Evolutionary conservation across 1,140 invertebrate species (phyloP).

Genomic region (Caerostris darwini): DNA sequence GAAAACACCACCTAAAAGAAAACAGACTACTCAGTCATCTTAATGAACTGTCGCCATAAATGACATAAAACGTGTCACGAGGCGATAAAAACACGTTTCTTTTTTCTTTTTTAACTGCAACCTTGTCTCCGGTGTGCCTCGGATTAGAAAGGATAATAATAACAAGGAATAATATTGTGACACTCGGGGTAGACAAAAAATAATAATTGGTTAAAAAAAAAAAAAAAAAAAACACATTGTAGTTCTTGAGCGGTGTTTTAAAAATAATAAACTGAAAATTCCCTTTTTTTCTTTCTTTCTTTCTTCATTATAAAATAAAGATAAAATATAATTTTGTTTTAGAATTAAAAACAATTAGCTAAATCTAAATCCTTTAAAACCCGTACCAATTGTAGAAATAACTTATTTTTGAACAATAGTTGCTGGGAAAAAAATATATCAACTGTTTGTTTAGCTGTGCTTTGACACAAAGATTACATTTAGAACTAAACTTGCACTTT

Average conservation of each 20-base stretch:
- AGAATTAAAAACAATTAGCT: no score
- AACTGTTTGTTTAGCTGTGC: no score
- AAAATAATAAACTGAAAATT: background rate
- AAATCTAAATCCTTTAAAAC: no score
- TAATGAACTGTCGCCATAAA: slow-evolving; percentile 74
- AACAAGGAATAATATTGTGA: slow-evolving; percentile 51
- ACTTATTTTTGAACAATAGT: no score
- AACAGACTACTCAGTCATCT: slow-evolving; percentile 59
- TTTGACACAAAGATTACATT: no score
- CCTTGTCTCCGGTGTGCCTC: slow-evolving; percentile 12
- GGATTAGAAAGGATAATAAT: slow-evolving; percentile 55
- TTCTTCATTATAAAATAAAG: no score
- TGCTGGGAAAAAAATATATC: no score
- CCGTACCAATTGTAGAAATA: no score
- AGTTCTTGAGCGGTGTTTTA: background rate
- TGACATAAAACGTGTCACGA: slow-evolving; percentile 66
- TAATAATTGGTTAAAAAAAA: background rate
- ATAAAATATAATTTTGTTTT: no score
- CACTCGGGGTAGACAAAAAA: background rate
- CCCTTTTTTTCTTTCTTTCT: no score
- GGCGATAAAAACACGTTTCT: slow-evolving; percentile 54
- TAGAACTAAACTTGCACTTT: no score
- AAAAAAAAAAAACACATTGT: background rate
- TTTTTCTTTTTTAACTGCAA: slow-evolving; percentile 16
- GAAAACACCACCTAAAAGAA: background rate